phyloP scores from a whole-genome alignment of 2,888 invertebrate species.

The Leucophenga montana region DNA sequence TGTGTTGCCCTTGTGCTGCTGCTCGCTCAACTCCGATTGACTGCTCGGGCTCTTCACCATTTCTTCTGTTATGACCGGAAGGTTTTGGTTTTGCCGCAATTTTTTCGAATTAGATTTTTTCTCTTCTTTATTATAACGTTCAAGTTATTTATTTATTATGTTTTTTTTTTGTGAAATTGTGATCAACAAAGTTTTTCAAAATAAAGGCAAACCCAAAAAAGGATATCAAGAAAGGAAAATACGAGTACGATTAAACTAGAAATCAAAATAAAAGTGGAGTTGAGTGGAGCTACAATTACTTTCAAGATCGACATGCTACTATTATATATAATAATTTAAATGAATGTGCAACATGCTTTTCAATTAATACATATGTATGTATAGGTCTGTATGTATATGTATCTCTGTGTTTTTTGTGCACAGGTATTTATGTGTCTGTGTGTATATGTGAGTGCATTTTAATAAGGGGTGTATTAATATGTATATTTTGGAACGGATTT shows the following conservation, averaged over 20 bases:
- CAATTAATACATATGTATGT: conserved; percentile 13
- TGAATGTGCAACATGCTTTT: background rate
- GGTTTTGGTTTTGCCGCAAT: conserved; percentile 53
- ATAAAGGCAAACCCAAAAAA: conserved; percentile 10
- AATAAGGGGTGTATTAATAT: background rate
- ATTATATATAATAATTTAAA: conserved; percentile 19
- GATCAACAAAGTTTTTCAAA: conserved; percentile 7
- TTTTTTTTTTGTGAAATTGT: conserved; percentile 7
- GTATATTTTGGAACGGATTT: background rate
- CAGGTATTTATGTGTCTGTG: background rate
- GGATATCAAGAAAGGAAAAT: conserved; percentile 23
- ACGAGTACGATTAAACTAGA: conserved; percentile 17
- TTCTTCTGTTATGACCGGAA: conserved; percentile 73
- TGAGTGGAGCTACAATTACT: background rate
- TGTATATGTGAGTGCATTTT: background rate
- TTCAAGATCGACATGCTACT: background rate
- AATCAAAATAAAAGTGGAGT: background rate
- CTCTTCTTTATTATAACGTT: background rate
- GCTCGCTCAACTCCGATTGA: conserved; percentile 77
- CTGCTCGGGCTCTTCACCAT: conserved; percentile 89
- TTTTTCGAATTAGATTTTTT: conserved; percentile 64
- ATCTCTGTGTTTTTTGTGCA: too few relatives aligned
- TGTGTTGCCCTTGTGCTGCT: conserved; percentile 86
- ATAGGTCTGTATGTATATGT: conserved; percentile 6
- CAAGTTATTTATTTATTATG: conserved; percentile 20